Base-by-base conservation (phyloP, 2,113 vertebrate genomes). In the Mola mola region DNA sequence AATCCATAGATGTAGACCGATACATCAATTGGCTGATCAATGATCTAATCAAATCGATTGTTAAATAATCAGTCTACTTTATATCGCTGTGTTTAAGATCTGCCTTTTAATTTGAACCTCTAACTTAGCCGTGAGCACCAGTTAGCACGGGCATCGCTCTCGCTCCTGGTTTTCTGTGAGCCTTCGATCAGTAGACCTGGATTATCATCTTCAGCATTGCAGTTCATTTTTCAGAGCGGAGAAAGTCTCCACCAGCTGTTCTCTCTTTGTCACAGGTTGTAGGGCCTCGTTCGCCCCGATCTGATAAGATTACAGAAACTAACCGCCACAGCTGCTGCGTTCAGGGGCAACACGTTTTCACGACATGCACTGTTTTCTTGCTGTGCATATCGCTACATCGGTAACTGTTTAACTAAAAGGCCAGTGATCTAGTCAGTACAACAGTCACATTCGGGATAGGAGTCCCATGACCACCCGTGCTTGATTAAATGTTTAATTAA, bases 401-500 rank as follows among this genome's bases (percentile, higher is more conserved):
- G 52, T 37, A 36, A 66, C 81, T 84, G 79, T 88, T 86, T 78
- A 76, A 82, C 78, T 72, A 75, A 84, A 58, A 65, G 60, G 61
- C 70, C n/a, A 57, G n/a, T 4, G 11, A 44, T 65, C 46, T 65
- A 11, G 53, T 83, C 75, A 2, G 64, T 47, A 65, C 64, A 48
- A 56, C 74, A 41, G 49, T 78, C 78, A 58, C 77, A 63, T 64
- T 33, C 8, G 10, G 53, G 58, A 56, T 33, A 42, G 15, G 44
- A 62, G 56, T 68, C 75, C 72, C 72, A 31, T 47, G 74, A 60
- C 73, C 72, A 50, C 64, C 67, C 60, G 1, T 8, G 40, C 44
- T 66, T 82, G 67, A 85, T 85, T 73, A 81, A 79, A 82, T 65
- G 53, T 82, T 80, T 85, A 78, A 82, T 87, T 74, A 85, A 77